Evolutionary conservation across 2,113 vertebrate species (phyloP), one percentile per base, ranked within the genome.

Genomic region (Hiodon tergisus): DNA sequence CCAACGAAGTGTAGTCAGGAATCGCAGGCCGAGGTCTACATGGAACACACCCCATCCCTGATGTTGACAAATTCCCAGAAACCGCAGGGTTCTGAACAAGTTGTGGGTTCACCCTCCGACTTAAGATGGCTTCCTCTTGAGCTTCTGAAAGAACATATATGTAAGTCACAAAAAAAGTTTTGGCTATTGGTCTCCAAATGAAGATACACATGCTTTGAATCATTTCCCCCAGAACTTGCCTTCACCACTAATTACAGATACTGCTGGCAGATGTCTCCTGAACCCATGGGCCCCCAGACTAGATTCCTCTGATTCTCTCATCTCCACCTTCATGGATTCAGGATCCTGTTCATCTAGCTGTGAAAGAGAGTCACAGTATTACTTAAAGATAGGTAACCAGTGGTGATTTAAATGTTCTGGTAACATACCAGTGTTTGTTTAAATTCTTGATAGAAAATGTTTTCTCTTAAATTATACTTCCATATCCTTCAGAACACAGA

Each of bases 321-420:
- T 16, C 60, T 73, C 61, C 14, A 17, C 73, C 11, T 48, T 8
- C 4, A 57, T 52, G 9, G 51, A 6, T 51, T 75, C 54, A 9
- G 66, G 3, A 14, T 75, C 65, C n/a, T 47, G 63, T n/a, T 75
- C 73, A 63, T 51, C 11, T 5, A 67, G n/a, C 73, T 75, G 65
- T 8, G 0, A 54, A 59, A 14, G 31, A 31, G 31, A 51, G 46
- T 17, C 46, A 59, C 31, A 5, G 52, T 52, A 54, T 69, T 16
- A 8, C 60, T 60, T 59, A 71, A 17, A 46, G 1, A 58, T 59
- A 59, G 14, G 14, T 14, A 59, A 57, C 6, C 55, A 57, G 55
- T 57, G 55, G 14, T 9, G 9, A 3, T 14, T 14, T 59, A 6
- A 8, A 14, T 9, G 58, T 4, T 59, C 8, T 59, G 3, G 13